Conservation (phyloP, 2,113 vertebrate genomes). For the Anguilla japonica region DNA sequence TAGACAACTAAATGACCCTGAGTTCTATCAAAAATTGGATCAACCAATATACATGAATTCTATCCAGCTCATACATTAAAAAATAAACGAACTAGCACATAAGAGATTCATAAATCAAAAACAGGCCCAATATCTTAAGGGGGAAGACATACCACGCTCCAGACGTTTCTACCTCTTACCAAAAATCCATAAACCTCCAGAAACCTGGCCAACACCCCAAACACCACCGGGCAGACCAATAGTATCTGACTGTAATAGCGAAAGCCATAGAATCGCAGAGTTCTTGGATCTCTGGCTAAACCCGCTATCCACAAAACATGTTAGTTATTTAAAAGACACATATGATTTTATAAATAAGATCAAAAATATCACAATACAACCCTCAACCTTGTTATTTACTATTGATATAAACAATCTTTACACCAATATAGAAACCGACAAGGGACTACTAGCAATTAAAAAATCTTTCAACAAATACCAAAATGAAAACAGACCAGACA, state of each 20-base stretch:
- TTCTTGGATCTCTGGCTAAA: slow-evolving; percentile 9
- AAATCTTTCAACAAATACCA: background rate
- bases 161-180: slow-evolving; percentile 14
- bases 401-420: background rate
- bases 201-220: background rate
- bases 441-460: background rate
- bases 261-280: background rate
- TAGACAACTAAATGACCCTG: background rate
- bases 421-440: background rate
- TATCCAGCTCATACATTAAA: background rate
- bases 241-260: slow-evolving; percentile 11
- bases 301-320: background rate
- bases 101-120: background rate
- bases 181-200: slow-evolving; percentile 1
- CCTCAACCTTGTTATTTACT: background rate
- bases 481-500: background rate
- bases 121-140: slow-evolving; percentile 6
- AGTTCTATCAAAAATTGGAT: background rate
- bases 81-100: background rate
- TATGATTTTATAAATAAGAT: background rate
- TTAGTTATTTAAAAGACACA: background rate
- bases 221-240: slow-evolving; percentile 1
- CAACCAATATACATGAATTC: background rate
- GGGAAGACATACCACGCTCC: background rate
- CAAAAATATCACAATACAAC: background rate